Conservation (phyloP, 1,140 invertebrate species). For the Eumaeus atala region DNA sequence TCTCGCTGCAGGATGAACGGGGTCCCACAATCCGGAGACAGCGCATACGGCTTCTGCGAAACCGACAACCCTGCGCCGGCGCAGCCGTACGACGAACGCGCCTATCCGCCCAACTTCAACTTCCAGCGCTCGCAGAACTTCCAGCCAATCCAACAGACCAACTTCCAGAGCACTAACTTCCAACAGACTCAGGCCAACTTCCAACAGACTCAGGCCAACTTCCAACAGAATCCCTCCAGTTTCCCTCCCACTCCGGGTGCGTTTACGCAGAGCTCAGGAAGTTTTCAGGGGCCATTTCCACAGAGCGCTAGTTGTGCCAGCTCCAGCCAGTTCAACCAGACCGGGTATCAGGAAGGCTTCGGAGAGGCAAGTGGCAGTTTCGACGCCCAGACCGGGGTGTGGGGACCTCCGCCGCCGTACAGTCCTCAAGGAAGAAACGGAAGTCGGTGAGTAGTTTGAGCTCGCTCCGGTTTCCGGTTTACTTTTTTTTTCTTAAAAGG, state of each 20-base stretch:
- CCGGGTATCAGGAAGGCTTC: slow-evolving; percentile 40
- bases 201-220: slow-evolving; percentile 25
- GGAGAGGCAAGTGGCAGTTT: slow-evolving; percentile 50
- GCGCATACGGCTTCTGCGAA: slow-evolving; percentile 69
- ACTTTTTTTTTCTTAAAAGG: too few species aligned
- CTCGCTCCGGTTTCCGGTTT: background rate
- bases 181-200: slow-evolving; percentile 27
- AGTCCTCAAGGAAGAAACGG: slow-evolving; percentile 67
- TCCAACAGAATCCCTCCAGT: slow-evolving; percentile 23
- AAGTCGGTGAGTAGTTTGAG: slow-evolving; percentile 36
- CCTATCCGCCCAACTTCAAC: slow-evolving; percentile 36
- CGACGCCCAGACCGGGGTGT: slow-evolving; percentile 55
- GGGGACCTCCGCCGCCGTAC: slow-evolving; percentile 68
- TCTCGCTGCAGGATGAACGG: slow-evolving; percentile 58
- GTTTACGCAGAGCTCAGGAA: slow-evolving; percentile 30
- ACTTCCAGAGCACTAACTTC: background rate
- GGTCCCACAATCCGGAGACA: slow-evolving; percentile 65
- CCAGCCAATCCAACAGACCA: background rate
- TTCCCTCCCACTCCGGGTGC: slow-evolving; percentile 23
- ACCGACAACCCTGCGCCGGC: slow-evolving; percentile 34
- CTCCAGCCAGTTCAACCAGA: slow-evolving; percentile 25
- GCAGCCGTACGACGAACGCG: slow-evolving; percentile 39
- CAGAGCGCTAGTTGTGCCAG: slow-evolving; percentile 24
- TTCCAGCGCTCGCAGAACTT: slow-evolving; percentile 34
- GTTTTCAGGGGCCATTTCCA: slow-evolving; percentile 33